phyloP scores from a whole-genome alignment of 2,113 vertebrate species.

The Apodemus sylvaticus region DNA sequence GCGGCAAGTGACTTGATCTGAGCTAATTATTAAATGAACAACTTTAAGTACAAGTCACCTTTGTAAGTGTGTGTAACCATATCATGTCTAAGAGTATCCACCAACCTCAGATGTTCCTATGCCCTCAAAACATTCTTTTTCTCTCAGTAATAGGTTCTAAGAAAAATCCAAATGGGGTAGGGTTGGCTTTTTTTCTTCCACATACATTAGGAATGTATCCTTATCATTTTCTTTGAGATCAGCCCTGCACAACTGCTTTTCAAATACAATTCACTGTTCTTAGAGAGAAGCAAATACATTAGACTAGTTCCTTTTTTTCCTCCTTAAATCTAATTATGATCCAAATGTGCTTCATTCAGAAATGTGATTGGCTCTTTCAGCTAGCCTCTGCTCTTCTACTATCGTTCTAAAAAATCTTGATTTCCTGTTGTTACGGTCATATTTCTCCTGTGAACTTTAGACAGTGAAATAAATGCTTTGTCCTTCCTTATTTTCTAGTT shows the following conservation, averaged over 20 bases:
- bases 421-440: conserved; percentile 69
- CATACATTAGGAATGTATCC: conserved; percentile 34
- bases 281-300: conserved; percentile 55
- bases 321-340: conserved; percentile 77
- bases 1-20: background rate
- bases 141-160: background rate
- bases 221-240: conserved; percentile 55
- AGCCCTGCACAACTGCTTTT: conserved; percentile 2
- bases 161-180: conserved; percentile 31
- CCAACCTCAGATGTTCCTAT: conserved; percentile 24
- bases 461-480: conserved; percentile 79
- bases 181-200: background rate
- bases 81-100: conserved; percentile 17
- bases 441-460: conserved; percentile 79
- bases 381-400: conserved; percentile 44
- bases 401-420: conserved; percentile 65
- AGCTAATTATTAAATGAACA: conserved; percentile 39
- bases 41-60: background rate
- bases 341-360: conserved; percentile 61
- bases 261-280: conserved; percentile 45
- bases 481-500: conserved; percentile 79
- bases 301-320: conserved; percentile 38
- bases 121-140: conserved; percentile 23
- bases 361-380: conserved; percentile 71
- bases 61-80: background rate